Evolutionary conservation across 2,797 vertebrate genomes (phyloP), one percentile per base, ranked within the genome.

Genomic region (Centroberyx gerrardi): DNA sequence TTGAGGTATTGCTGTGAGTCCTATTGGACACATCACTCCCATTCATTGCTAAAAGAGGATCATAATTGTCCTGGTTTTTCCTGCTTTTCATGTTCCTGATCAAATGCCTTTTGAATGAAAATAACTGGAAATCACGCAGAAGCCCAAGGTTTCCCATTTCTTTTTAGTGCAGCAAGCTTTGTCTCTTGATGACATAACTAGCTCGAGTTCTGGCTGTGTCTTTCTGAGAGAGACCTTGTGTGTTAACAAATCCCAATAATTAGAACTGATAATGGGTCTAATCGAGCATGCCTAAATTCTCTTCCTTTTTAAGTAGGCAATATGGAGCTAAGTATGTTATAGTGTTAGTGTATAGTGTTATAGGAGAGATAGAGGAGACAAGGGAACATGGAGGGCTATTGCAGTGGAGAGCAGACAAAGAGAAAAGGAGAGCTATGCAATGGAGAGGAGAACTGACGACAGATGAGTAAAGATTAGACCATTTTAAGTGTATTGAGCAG

Each of bases 401-500:
- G 8, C 49, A 65, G 7, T 3, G 38, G 74, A 79, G 78, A 74
- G 48, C 58, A 67, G 53, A 53, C 1, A 14, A 42, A 18, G 22
- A 17, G 4, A 33, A 18, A 12, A 66, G 28, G 62, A 46, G 28
- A 58, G 28, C 22, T 48, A 6, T 52, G 4, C 33, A n/a, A 48
- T 27, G 29, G 49, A 74, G 55, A 52, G 62, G 15, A 68, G 62
- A 72, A 69, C 52, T 62, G 63, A 80, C 73, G 73, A 85, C 65
- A 62, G 74, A 82, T 71, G 72, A 78, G 56, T 80, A 72, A 78
- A 87, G 85, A 89, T 85, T 71, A 76, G 80, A 72, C 67, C 5
- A 27, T 86, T 89, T 83, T 81, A 84, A 78, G 79, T 15, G 22
- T 72, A 64, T 79, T 38, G 74, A 84, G 83, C 62, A 74, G 77